These are phyloP conservation scores for Borostomias antarcticus DNA, from an alignment of 2,797 vertebrate species.

Conservation along the genomic window DNA sequence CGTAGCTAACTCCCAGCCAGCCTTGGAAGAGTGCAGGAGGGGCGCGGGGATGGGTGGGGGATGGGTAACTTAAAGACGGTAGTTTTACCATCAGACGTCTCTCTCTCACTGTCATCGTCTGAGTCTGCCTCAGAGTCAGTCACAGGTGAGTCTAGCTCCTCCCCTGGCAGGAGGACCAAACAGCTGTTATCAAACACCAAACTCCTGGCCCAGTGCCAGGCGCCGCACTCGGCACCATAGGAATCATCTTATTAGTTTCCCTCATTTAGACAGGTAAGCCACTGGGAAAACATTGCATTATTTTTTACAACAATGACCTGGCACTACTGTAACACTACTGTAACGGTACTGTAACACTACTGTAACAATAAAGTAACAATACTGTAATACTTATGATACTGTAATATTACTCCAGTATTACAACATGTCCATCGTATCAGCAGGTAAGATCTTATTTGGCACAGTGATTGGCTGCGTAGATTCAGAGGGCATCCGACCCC, in stretches of 20 bases:
- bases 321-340: too few species aligned
- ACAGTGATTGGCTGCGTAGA: too few species aligned
- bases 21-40: neutral
- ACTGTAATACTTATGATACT: too few species aligned
- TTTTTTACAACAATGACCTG: too few species aligned
- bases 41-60: too few species aligned
- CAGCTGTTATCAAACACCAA: slow-evolving; percentile 26
- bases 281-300: too few species aligned
- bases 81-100: slow-evolving; percentile 58
- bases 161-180: slow-evolving; percentile 56
- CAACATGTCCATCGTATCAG: too few species aligned
- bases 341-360: too few species aligned
- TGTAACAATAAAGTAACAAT: too few species aligned
- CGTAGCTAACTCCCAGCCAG: neutral
- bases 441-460: too few species aligned
- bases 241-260: neutral
- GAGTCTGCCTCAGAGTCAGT: slow-evolving; percentile 26
- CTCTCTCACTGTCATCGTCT: slow-evolving; percentile 50
- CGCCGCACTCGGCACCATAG: neutral
- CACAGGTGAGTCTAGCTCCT: slow-evolving; percentile 51
- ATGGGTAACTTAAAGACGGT: slow-evolving; percentile 17
- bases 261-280: neutral
- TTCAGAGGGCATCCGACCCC: too few species aligned
- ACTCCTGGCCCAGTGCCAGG: neutral
- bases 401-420: too few species aligned